phyloP scores from a whole-genome alignment of 1,140 invertebrate species.

The Diplogasteroides magnus region DNA sequence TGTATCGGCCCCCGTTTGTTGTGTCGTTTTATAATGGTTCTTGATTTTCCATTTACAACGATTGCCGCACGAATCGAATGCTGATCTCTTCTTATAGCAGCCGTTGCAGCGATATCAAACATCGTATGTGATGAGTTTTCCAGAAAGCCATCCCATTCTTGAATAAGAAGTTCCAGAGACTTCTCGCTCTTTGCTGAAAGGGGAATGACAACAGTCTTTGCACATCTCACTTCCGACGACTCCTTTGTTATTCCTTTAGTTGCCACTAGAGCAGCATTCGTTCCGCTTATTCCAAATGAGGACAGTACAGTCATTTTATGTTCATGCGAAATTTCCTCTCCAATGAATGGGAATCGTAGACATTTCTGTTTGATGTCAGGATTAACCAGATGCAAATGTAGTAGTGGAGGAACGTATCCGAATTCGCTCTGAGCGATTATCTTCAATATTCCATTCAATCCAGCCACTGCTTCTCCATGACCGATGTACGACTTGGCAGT shows the following conservation, averaged over 20 bases:
- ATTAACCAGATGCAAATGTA: conserved; percentile 29
- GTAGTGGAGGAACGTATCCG: conserved; percentile 20
- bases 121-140: background rate
- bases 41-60: background rate
- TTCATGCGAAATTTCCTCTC: background rate
- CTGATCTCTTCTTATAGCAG: background rate
- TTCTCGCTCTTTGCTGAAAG: background rate
- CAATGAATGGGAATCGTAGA: conserved; percentile 24
- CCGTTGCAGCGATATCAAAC: background rate
- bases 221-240: no score
- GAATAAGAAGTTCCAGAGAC: background rate
- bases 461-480: conserved; percentile 46
- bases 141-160: background rate
- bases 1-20: no score
- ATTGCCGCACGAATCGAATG: background rate
- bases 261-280: conserved; percentile 39
- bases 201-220: background rate
- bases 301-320: conserved; percentile 23
- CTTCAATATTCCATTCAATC: conserved; percentile 43
- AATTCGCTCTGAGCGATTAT: conserved; percentile 21
- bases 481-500: conserved; percentile 42
- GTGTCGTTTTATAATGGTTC: no score
- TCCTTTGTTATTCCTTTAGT: no score
- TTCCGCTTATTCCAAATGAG: conserved; percentile 44
- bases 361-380: conserved; percentile 23